These are phyloP conservation scores for Phacellophora camtschatica DNA, from an alignment of 30 jellyfish, hydroid and myxozoan genomes.

Conservation along the genomic window DNA sequence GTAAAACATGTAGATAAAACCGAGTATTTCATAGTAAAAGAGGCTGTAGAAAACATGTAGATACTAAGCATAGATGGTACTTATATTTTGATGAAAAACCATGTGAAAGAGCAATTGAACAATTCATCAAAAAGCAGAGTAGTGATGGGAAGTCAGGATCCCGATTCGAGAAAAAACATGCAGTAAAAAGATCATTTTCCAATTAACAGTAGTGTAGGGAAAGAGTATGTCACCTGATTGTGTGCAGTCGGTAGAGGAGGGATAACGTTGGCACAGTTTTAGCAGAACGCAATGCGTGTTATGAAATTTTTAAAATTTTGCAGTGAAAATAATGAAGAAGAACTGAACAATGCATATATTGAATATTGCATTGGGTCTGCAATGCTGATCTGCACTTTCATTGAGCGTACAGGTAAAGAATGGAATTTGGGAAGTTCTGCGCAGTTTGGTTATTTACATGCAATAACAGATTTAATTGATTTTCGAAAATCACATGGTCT, in stretches of 20 bases:
- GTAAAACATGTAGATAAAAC: neutral
- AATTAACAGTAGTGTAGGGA: neutral
- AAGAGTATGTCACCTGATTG: neutral
- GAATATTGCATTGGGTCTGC: constrained; percentile 40
- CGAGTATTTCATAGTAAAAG: too few species aligned
- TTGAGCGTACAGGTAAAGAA: neutral
- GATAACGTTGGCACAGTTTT: neutral
- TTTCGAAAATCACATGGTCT: constrained; percentile 7
- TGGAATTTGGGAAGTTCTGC: constrained; percentile 44
- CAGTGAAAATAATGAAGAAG: neutral
- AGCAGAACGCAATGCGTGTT: too few species aligned
- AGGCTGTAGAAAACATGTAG: constrained; percentile 3
- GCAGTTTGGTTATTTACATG: constrained; percentile 19
- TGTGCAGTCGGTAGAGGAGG: constrained; percentile 2
- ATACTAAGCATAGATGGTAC: constrained; percentile 1
- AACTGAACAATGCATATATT: neutral
- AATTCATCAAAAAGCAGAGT: neutral
- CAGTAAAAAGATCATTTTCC: too few species aligned
- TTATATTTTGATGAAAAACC: constrained; percentile 4
- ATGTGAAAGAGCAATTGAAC: neutral
- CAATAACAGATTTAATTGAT: constrained; percentile 13
- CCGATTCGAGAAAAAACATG: too few species aligned
- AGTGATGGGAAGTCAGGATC: neutral
- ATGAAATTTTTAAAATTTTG: constrained; percentile 12
- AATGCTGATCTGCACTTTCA: constrained; percentile 3